Conservation (phyloP, 2,113 vertebrate genomes). For the Falcunculus frontatus region DNA sequence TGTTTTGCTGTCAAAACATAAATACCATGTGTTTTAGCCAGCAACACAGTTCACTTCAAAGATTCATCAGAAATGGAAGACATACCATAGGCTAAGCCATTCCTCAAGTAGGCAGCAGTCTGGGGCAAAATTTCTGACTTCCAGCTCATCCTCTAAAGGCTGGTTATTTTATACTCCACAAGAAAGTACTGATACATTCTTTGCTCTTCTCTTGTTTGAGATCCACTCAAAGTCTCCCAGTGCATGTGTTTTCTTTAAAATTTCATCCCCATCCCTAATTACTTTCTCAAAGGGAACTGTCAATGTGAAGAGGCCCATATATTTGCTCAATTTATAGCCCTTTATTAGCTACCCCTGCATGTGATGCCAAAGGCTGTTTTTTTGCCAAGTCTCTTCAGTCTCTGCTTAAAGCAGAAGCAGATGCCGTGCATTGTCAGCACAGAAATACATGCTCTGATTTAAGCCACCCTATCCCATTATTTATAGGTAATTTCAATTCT, state of each 20-base stretch:
- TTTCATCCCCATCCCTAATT: constrained; percentile 8
- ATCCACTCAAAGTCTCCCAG: background rate
- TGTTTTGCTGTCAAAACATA: constrained; percentile 39
- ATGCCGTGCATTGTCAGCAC: constrained; percentile 23
- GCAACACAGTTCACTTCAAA: background rate
- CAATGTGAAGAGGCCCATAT: constrained; percentile 32
- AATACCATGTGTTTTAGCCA: constrained; percentile 7
- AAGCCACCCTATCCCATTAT: background rate
- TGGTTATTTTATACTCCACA: background rate
- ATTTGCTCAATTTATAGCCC: constrained; percentile 40
- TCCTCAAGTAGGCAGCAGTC: background rate
- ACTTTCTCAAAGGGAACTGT: constrained; percentile 47
- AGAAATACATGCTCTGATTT: constrained; percentile 36
- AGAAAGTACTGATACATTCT: background rate
- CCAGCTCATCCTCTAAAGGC: background rate
- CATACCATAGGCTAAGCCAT: background rate
- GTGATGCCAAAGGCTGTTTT: constrained; percentile 28
- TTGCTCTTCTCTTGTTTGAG: background rate
- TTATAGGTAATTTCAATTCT: constrained; percentile 25
- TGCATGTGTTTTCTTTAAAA: constrained; percentile 45
- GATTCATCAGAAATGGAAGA: background rate
- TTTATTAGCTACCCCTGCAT: constrained; percentile 26
- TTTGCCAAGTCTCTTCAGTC: constrained; percentile 34
- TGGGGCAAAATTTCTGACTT: background rate
- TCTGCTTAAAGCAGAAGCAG: constrained; percentile 55